Base-by-base conservation (phyloP, 2,113 vertebrate species). In the Malurus melanocephalus region DNA sequence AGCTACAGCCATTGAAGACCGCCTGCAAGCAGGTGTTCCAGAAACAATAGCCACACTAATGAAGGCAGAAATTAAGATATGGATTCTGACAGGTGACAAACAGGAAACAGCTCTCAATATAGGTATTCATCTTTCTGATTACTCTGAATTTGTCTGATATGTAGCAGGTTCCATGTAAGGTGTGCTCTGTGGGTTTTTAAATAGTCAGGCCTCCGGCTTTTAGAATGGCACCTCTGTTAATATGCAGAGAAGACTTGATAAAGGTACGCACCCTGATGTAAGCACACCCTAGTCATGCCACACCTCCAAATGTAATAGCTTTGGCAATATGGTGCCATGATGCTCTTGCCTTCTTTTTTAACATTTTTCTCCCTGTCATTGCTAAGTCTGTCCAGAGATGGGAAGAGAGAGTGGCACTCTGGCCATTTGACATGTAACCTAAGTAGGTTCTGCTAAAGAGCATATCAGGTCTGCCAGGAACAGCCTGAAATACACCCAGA, bases 71-170 rank as follows among this genome's bases (percentile, higher is more conserved):
- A 99, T 99, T 92, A 99, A 99, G 96, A 99, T 99, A 89, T 99
- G 99, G 99, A 98, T 99, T 93, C 97, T 99, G 95, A 99, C 99
- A 0, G 99, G 99, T 56, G 99, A 99, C 96, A 99, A 99, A 89
- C 98, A 99, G 93, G 99, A 99, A 97, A 99, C 99, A 1, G 99
- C 99, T 90, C 98, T 99, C 55, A 99, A 99, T 85, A 99, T 99
- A 93, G 99, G 99, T 99, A 97, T 94, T 9, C 3, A 6, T 53
- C 30, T 45, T 71, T 56, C 43, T 86, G 40, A 2, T 81, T 90
- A 43, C 30, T 78, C 22, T 77, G 35, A 30, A 30, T 45, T 77
- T 59, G 18, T 56, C 18, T 84, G 35, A 20, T 48, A 11, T 4
- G 8, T 60, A 30, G 11, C 33, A 81, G 40, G 24, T 57, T 33